Conservation (phyloP, 2,113 vertebrate genomes). For the Ramphastos sulfuratus region DNA sequence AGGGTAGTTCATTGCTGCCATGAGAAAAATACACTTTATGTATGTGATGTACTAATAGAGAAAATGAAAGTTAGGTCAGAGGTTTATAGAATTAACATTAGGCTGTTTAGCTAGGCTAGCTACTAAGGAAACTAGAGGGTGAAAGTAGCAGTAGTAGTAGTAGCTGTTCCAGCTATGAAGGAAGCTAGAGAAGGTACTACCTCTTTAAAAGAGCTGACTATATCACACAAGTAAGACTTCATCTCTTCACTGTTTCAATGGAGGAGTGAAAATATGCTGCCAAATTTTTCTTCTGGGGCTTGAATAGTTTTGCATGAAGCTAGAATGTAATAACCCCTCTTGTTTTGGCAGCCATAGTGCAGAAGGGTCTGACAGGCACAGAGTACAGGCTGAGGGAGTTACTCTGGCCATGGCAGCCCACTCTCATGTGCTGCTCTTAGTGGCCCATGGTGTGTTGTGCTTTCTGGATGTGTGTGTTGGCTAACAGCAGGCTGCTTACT, state of each 20-base stretch:
- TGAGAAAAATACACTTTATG: background rate
- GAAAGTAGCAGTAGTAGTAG: background rate
- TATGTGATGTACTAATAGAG: background rate
- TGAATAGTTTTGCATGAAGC: background rate
- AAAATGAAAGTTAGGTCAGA: background rate
- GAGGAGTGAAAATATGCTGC: background rate
- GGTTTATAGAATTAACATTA: background rate
- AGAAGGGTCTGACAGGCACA: background rate
- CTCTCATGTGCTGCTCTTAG: background rate
- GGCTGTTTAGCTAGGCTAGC: accelerated
- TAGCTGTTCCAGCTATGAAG: background rate
- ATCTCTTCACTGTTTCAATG: background rate
- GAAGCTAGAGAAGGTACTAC: background rate
- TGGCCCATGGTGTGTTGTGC: accelerated
- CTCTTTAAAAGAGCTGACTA: background rate
- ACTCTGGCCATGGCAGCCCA: accelerated
- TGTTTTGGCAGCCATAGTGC: background rate
- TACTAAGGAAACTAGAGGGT: background rate
- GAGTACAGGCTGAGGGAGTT: accelerated
- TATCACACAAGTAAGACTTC: background rate
- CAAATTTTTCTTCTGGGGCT: background rate
- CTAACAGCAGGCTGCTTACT: background rate
- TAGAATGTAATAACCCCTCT: background rate
- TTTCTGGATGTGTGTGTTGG: background rate
- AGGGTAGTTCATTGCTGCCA: background rate